Conservation (phyloP, 2,888 invertebrate species). For the Amaurobius ferox region DNA sequence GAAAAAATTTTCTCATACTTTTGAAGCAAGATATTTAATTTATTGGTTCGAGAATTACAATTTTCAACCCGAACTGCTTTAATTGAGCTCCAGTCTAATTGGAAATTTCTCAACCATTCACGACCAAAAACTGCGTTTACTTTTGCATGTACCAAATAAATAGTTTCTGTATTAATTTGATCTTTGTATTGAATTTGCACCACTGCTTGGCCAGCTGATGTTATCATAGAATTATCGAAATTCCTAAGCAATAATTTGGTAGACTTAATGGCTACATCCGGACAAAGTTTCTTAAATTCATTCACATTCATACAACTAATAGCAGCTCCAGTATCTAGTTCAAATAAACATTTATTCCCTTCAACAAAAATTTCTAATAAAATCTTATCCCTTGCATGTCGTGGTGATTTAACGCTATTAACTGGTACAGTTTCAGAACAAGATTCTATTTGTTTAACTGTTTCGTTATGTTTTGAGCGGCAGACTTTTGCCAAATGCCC, state of each 20-base stretch:
- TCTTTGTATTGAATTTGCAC: constrained; percentile 50
- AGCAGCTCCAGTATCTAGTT: constrained; percentile 47
- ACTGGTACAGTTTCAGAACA: constrained; percentile 49
- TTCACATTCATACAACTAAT: no score
- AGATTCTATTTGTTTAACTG: constrained; percentile 47
- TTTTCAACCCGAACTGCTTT: constrained; percentile 45
- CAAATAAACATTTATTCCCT: constrained; percentile 48
- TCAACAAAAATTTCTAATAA: constrained; percentile 54
- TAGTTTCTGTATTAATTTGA: constrained; percentile 46
- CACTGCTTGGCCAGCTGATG: constrained; percentile 56
- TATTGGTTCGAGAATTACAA: constrained; percentile 47
- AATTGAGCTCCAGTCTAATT: constrained; percentile 52
- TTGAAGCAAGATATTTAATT: constrained; percentile 48
- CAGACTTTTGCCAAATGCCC: constrained; percentile 47
- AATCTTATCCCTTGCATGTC: constrained; percentile 56
- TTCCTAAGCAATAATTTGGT: no score
- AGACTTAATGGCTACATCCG: no score
- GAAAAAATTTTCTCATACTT: constrained; percentile 47
- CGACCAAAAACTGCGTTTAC: constrained; percentile 53
- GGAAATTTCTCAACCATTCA: constrained; percentile 55
- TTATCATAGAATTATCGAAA: constrained; percentile 54
- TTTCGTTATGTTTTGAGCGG: constrained; percentile 42
- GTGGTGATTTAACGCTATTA: constrained; percentile 56
- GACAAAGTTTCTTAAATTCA: no score
- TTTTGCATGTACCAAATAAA: constrained; percentile 54